Evolutionary conservation across 2,113 vertebrate species (phyloP), one percentile per base, ranked within the genome.

Genomic region (Meles meles): DNA sequence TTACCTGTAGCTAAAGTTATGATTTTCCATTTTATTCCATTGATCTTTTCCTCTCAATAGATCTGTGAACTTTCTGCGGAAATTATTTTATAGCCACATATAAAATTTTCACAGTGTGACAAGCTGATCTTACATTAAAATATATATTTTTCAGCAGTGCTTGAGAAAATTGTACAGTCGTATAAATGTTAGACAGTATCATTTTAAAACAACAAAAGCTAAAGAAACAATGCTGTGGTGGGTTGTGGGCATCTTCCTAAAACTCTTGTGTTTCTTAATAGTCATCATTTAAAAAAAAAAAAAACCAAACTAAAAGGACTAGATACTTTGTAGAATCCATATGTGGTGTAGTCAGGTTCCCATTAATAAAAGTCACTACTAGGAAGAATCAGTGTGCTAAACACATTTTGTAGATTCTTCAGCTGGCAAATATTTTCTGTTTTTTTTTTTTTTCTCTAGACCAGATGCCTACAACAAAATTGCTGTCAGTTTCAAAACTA

Each of bases 341-440:
- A 71, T 44, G 27, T 80, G 25, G 21, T 86, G 31, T 72, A 96
- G 49, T 94, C 7, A 97, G 29, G 10, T 97, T 37, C 77, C 20
- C 47, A 7, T 74, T 97, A 84, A 84, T 96, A 83, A 93, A 93
- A 93, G 37, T 37, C 89, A 61, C 27, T 74, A 29, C 3, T 47
- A 42, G 74, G 44, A 94, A 90, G 25, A 90, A 61, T 91, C 14
- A 34, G 0, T 84, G 2, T 76, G 6, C 82, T 77, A 95, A 80
- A 71, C 31, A 47, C 27, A 86, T n/a, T 88, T 97, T 44, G 4
- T 95, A 97, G 57, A 97, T 96, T 63, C 88, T 90, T 88, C 29
- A 93, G 8, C 34, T 97, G 71, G 65, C 21, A 97, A 72, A 49
- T 67, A 37, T 87, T 97, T 21, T 12, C 79, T 72, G 20, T 94